phyloP scores from a whole-genome alignment of 2,113 vertebrate species.

The Corapipo altera region DNA sequence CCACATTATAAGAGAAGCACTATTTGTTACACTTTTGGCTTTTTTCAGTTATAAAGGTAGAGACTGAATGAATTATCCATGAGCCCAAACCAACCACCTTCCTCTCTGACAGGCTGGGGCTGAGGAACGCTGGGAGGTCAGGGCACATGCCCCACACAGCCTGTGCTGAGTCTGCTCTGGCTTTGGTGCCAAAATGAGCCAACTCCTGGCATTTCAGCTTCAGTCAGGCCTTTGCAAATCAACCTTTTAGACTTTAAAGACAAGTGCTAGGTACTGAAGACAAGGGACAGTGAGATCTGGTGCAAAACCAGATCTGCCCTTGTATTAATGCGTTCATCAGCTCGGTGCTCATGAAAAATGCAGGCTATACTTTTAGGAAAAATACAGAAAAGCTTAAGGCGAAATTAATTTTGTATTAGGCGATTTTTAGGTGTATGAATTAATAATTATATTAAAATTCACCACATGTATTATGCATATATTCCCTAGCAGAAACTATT shows the following conservation, averaged over 20 bases:
- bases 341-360: conserved; percentile 8
- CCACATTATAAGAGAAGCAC: neutral
- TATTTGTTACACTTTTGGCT: neutral
- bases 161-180: neutral
- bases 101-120: neutral
- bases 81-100: neutral
- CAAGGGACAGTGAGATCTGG: neutral
- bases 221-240: neutral
- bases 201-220: neutral
- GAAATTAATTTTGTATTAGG: conserved; percentile 44
- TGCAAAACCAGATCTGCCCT: neutral
- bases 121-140: neutral
- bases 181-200: neutral
- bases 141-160: neutral
- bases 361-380: neutral
- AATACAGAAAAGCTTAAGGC: conserved; percentile 35
- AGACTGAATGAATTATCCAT: neutral
- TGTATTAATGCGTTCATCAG: neutral
- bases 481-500: neutral
- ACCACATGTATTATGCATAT: neutral
- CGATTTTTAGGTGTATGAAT: conserved; percentile 37
- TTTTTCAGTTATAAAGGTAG: neutral
- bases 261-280: neutral
- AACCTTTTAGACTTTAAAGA: neutral
- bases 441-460: conserved; percentile 36